Conservation (phyloP, 2,113 vertebrate genomes). For the Dasyprocta punctata region DNA sequence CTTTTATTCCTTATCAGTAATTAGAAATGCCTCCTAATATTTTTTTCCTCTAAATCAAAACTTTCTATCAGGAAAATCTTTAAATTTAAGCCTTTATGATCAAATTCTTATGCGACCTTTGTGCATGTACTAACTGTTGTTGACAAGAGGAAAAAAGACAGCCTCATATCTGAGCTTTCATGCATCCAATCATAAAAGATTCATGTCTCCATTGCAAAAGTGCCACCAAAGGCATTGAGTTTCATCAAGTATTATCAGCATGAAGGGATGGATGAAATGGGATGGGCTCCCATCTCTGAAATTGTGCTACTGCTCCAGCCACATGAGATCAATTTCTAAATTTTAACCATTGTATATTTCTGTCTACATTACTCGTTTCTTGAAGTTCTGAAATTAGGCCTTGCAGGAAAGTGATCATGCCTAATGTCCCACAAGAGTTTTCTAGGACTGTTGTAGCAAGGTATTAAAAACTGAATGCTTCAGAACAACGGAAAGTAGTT, state of each 20-base stretch:
- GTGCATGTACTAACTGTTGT: neutral
- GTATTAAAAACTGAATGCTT: neutral
- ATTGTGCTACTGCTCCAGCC: neutral
- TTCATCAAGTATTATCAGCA: neutral
- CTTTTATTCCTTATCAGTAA: neutral
- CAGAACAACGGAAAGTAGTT: neutral
- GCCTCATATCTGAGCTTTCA: neutral
- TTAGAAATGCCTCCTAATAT: neutral
- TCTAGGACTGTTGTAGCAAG: neutral
- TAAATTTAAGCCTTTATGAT: neutral
- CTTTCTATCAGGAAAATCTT: neutral
- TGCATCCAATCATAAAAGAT: neutral
- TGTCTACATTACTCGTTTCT: neutral
- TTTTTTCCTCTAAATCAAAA: neutral
- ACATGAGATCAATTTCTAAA: constrained; percentile 44
- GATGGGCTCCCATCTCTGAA: neutral
- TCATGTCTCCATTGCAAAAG: neutral
- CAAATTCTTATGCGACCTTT: neutral
- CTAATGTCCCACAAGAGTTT: neutral
- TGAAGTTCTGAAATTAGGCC: neutral
- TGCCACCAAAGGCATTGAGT: neutral
- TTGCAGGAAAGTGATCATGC: neutral
- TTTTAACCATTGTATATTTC: neutral
- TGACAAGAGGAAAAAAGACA: neutral
- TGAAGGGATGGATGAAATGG: neutral